Evolutionary conservation across 1,140 invertebrate genomes (phyloP).

Genomic region (Neuroterus valhalla): DNA sequence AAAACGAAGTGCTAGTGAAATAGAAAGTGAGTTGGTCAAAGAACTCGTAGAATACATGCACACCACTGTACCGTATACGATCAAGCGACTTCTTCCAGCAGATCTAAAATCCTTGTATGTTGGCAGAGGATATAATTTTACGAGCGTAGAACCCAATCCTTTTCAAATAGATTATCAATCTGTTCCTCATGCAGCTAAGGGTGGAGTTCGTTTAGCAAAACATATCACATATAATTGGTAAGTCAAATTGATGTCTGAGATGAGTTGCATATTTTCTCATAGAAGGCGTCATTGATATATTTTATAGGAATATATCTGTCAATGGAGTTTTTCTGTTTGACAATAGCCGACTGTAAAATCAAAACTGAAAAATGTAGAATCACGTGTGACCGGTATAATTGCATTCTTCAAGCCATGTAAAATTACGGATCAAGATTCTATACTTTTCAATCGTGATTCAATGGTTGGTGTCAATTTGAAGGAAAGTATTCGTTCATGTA

Average conservation of each 20-base stretch:
- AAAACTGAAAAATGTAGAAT: too few species aligned
- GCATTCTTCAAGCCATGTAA: too few species aligned
- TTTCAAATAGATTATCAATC: conserved; percentile 80
- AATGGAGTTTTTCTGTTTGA: too few species aligned
- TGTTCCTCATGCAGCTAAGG: conserved; percentile 82
- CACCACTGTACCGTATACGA: conserved; percentile 85
- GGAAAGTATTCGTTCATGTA: too few species aligned
- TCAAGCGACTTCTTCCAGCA: conserved; percentile 89
- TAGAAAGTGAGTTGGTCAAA: conserved; percentile 78
- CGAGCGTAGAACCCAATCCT: conserved; percentile 79
- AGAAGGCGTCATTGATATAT: too few species aligned
- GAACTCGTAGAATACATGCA: conserved; percentile 87
- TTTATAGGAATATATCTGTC: too few species aligned
- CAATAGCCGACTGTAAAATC: too few species aligned
- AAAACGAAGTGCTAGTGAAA: conserved; percentile 57
- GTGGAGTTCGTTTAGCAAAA: conserved; percentile 87
- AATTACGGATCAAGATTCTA: too few species aligned
- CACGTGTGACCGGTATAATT: too few species aligned
- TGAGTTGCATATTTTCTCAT: not conserved
- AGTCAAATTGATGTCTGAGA: conserved; percentile 53
- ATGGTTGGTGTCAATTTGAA: too few species aligned
- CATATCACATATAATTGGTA: conserved; percentile 92
- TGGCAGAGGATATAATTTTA: conserved; percentile 64
- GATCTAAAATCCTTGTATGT: conserved; percentile 88
- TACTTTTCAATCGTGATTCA: too few species aligned